Percentiles rank a stretch among this genome's conserved stretches.
phyloP scores from a whole-genome alignment of 2,113 vertebrate genomes.

The cat (Felis catus) region DNA sequence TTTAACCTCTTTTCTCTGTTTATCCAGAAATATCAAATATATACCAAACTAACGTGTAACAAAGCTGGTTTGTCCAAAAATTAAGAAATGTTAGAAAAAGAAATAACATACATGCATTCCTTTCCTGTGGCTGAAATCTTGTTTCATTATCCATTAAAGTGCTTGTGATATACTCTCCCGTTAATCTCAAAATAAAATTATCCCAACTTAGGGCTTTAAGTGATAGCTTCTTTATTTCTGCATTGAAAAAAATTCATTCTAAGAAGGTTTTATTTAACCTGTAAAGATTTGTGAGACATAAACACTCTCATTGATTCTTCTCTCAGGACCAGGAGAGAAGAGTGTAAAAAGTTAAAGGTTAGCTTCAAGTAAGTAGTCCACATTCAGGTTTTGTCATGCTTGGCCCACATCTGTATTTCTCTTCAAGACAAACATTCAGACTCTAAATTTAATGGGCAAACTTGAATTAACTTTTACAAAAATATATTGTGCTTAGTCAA shows the following conservation, averaged over 20 bases:
- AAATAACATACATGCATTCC: neutral
- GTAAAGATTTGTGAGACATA: neutral
- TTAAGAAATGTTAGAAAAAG: neutral
- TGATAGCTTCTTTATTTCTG: neutral
- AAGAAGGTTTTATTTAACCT: neutral
- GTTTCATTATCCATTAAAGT: neutral
- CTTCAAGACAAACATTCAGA: neutral
- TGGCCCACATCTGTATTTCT: neutral
- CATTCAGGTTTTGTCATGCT: neutral
- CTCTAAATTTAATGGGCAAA: neutral
- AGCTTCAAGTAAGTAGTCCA: neutral
- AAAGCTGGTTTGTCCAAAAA: neutral
- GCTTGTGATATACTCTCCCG: neutral
- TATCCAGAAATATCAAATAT: neutral
- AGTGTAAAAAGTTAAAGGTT: neutral
- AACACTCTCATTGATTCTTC: neutral
- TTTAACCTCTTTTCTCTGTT: neutral
- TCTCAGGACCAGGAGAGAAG: neutral
- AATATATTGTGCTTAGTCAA: neutral
- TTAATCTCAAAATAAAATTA: neutral
- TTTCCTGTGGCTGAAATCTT: neutral
- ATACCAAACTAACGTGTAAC: neutral
- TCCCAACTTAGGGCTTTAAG: neutral
- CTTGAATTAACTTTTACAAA: neutral
- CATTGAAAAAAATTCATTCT: neutral